These are phyloP conservation scores for Cebus imitator DNA, from an alignment of 2,113 vertebrate species.

Conservation along the genomic window DNA sequence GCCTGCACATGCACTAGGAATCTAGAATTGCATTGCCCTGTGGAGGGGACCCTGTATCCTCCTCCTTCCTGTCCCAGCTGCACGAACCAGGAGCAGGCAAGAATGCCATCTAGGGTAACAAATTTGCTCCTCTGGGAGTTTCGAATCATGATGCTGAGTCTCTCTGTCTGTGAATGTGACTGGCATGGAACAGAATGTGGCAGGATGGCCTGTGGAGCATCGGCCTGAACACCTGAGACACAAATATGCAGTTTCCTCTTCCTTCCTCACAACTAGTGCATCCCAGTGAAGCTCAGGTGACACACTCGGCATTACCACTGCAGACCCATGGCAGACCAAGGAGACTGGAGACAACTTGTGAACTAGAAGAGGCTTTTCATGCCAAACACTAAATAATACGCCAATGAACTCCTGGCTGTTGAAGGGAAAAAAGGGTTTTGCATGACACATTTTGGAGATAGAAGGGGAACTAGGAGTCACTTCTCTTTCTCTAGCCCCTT, in stretches of 20 bases:
- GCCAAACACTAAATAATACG: accelerated
- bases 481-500: background rate
- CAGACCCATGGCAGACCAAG: background rate
- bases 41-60: accelerated
- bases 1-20: background rate
- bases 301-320: too few species aligned
- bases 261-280: background rate
- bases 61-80: too few species aligned
- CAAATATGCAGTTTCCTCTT: too few species aligned
- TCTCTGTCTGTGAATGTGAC: background rate
- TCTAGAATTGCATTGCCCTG: too few species aligned
- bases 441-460: background rate
- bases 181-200: background rate
- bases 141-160: background rate
- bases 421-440: background rate
- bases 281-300: background rate
- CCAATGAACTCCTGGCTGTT: background rate
- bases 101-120: background rate
- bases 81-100: background rate
- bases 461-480: too few species aligned
- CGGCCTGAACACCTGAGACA: background rate
- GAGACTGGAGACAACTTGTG: too few species aligned
- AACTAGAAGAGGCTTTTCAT: background rate
- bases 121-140: background rate
- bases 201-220: accelerated